These are phyloP conservation scores for Eremophila alpestris DNA, from an alignment of 2,797 vertebrate species.

Conservation along the genomic window DNA sequence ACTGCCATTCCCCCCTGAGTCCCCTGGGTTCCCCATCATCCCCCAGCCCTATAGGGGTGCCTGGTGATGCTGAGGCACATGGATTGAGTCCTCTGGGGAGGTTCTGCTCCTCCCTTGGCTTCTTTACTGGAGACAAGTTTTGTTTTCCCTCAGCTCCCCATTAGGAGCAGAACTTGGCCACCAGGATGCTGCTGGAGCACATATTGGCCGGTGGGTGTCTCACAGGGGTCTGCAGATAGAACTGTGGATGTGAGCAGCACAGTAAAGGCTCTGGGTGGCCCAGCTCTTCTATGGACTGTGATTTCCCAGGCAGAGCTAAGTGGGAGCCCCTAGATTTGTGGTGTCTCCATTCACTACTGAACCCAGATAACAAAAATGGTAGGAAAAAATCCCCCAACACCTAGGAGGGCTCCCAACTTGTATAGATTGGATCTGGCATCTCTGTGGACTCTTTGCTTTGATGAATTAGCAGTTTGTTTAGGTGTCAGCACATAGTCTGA, in stretches of 20 bases:
- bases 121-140: not conserved
- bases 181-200: not conserved
- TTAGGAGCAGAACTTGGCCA: not conserved
- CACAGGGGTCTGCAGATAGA: rapidly evolving
- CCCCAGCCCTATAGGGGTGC: not conserved
- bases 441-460: not conserved
- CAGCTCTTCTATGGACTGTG: not conserved
- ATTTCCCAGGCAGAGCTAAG: not conserved
- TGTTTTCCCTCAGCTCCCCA: not conserved
- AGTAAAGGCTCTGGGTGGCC: not conserved
- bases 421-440: not conserved
- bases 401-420: not conserved
- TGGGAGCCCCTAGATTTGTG: not conserved
- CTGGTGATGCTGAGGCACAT: not conserved
- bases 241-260: not conserved
- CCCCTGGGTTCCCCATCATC: not conserved
- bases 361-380: not conserved
- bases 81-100: not conserved
- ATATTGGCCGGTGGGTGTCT: not conserved
- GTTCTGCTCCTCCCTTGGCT: not conserved
- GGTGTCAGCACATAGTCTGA: not conserved
- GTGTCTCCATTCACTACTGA: not conserved
- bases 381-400: rapidly evolving
- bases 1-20: not conserved
- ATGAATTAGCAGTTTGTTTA: not conserved